phyloP scores from a whole-genome alignment of 2,888 invertebrate genomes.

The Nymphalis c-album region DNA sequence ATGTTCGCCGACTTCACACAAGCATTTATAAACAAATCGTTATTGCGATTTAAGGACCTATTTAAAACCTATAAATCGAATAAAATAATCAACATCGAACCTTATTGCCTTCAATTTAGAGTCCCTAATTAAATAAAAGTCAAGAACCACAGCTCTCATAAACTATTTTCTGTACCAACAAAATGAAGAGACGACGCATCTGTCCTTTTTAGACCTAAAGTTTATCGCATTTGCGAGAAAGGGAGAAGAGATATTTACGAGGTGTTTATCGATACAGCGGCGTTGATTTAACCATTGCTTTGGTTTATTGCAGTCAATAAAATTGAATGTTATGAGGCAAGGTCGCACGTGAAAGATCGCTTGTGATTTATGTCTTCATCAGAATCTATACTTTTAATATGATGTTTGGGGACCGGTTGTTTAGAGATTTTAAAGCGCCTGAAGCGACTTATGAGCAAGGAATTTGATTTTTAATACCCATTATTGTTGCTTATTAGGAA shows the following conservation, averaged over 20 bases:
- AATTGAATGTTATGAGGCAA: slow-evolving; percentile 81
- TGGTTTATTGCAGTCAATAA: slow-evolving; percentile 81
- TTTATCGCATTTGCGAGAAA: slow-evolving; percentile 46
- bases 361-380: slow-evolving; percentile 76
- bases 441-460: background rate
- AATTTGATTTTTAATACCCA: background rate
- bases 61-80: slow-evolving; percentile 77
- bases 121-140: slow-evolving; percentile 46
- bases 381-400: slow-evolving; percentile 49
- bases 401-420: slow-evolving; percentile 41
- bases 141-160: slow-evolving; percentile 63
- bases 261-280: slow-evolving; percentile 78
- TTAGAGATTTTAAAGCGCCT: slow-evolving; percentile 3
- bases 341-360: slow-evolving; percentile 73
- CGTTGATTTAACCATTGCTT: slow-evolving; percentile 81
- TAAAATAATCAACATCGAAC: slow-evolving; percentile 44
- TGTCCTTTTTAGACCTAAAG: slow-evolving; percentile 49
- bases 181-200: slow-evolving; percentile 63
- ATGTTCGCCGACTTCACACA: slow-evolving; percentile 57
- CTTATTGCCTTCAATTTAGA: slow-evolving; percentile 42
- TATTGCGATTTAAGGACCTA: slow-evolving; percentile 81
- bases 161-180: slow-evolving; percentile 78
- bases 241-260: slow-evolving; percentile 68
- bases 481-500: too few relatives aligned
- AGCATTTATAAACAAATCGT: slow-evolving; percentile 78